Base-by-base conservation (phyloP, 1,140 invertebrate genomes). In the Rhagoletis zephyria region DNA sequence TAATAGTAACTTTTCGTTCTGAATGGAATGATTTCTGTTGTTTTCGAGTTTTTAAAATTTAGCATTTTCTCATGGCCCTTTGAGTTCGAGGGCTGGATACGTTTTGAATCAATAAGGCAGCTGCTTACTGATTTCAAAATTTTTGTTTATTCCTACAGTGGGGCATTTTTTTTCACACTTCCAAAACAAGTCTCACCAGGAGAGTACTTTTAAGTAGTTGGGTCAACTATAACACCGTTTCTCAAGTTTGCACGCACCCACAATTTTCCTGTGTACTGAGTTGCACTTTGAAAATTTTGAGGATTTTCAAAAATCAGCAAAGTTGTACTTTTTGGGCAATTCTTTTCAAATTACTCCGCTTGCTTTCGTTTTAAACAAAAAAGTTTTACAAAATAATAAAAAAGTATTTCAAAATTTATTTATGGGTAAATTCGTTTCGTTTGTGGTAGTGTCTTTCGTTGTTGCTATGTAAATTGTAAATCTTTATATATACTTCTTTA, bases 1-100 rank as follows among this genome's bases (percentile, higher is more conserved):
- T 81, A 56, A 56, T 81, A 81, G 48, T 56, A 81, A 81, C 45
- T 81, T 81, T 81, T 81, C 74, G 74, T 81, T 81, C 74, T 81
- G 30, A 81, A 81, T 81, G 74, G 74, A 81, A 81, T 81, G 74
- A 56, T 81, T 30, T 30, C 30, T 81, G 19, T 81, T 59, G 74
- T n/a, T 6, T 81, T 81, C 45, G 51, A 81, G 19, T 51, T 56
- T 19, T 81, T n/a, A 81, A 81, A 81, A 81, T 56, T 19, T 81
- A 51, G 48, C 74, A 81, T 81, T 81, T 81, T 81, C 48, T 2
- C 56, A 19, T 9, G n/a, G 45, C 19, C 64, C 19, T 40, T 10
- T 67, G 5, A 30, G 0, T 4, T 40, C 64, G 1, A 16, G 40
- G 19, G 2, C 40, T 45, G 5, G 4, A n/a, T 19, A n/a, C 7